Evolutionary conservation across 2,888 invertebrate species (phyloP), one percentile per base, ranked within the genome.

Genomic region (Pachycephus smyrnensis): DNA sequence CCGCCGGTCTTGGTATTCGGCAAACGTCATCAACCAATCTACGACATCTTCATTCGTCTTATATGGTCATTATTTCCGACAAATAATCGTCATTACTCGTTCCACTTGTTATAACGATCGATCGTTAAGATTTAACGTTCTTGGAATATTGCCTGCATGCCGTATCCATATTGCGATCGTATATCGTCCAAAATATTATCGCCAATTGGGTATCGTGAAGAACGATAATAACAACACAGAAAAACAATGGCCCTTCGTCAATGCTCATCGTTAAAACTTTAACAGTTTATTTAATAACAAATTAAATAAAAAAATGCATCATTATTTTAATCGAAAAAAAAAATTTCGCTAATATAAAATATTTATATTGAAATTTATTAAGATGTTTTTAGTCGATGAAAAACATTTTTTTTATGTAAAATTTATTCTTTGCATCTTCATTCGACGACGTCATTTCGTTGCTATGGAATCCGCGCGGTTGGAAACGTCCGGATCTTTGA

Each of bases 11-110:
- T 23, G 6, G 40, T 55, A 55, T 23, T 55, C 55, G 55, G 9
- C 55, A 23, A 55, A 23, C 2, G 9, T 55, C 55, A 0, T 55
- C 23, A 3, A 23, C 23, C 55, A 23, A 55, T 9, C 23, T 55
- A 78, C 73, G 80, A 81, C 78, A 73, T 80, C 82, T 83, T 80
- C 78, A 82, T 83, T 79, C 75, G 81, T 79, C 82, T 82, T 83
- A 80, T 82, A 80, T 78, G 79, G 77, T 82, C 82, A 78, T 82
- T 83, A 80, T 76, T 68, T 55, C 74, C 79, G 55, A 83, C 84
- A 82, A 84, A 84, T 84, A 82, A 80, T 79, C 68, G 75, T 80
- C 80, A 78, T 82, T 84, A 82, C 77, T 31, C 76, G 78, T 79
- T 73, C 40, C 79, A 69, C 76, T 73, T 55, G 76, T 80, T 73